Evolutionary conservation across 2,113 vertebrate genomes (phyloP).

Genomic region (Edolisoma coerulescens): DNA sequence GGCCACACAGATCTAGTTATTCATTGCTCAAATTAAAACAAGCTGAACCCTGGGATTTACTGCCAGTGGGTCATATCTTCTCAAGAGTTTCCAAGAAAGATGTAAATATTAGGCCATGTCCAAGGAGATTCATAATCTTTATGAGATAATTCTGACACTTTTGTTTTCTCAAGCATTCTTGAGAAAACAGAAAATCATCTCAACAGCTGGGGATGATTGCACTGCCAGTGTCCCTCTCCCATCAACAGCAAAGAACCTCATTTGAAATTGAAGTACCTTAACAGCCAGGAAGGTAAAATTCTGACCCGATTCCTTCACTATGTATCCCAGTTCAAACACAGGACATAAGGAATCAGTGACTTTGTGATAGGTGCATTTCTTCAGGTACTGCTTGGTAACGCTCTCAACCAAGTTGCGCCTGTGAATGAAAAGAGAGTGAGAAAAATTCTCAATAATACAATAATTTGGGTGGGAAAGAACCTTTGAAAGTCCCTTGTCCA

Average conservation of each 20-base stretch:
- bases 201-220: neutral
- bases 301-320: slow-evolving; percentile 83
- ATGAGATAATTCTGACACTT: neutral
- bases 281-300: slow-evolving; percentile 79
- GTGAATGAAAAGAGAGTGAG: neutral
- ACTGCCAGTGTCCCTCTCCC: neutral
- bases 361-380: slow-evolving; percentile 78
- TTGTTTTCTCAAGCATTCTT: neutral
- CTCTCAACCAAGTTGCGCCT: slow-evolving; percentile 91
- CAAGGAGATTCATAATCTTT: neutral
- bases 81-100: neutral
- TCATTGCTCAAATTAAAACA: neutral
- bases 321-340: slow-evolving; percentile 85
- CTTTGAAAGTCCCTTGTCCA: neutral
- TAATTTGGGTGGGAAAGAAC: neutral
- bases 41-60: neutral
- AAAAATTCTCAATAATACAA: neutral
- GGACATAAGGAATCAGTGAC: slow-evolving; percentile 80
- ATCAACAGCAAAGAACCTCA: neutral
- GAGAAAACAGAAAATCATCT: neutral
- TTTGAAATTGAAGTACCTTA: slow-evolving; percentile 68
- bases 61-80: neutral
- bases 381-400: slow-evolving; percentile 74
- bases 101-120: neutral
- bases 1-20: neutral